phyloP scores from a whole-genome alignment of 35 echinoderm and acorn worm species.

The Heliocidaris erythrogramma region DNA sequence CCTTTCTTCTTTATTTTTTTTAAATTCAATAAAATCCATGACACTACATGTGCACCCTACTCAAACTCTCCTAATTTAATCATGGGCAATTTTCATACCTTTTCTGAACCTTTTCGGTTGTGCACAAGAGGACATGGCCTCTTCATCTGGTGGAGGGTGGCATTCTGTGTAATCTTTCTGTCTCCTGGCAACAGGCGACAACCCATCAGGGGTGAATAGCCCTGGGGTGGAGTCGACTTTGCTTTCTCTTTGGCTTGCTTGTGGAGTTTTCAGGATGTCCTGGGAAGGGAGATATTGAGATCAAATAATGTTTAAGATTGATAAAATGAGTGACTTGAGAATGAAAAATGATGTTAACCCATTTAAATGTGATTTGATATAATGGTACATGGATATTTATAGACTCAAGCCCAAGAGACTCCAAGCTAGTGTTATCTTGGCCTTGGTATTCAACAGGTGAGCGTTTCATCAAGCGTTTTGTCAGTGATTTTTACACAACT shows the following conservation, averaged over 20 bases:
- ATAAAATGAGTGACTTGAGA: too few relatives aligned
- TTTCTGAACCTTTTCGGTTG: conserved; percentile 15
- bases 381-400: too few relatives aligned
- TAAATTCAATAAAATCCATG: not conserved
- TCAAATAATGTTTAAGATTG: not conserved
- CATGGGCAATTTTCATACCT: not conserved
- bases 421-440: too few relatives aligned
- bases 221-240: not conserved
- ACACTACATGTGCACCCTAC: not conserved
- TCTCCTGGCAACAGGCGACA: not conserved
- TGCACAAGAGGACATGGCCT: not conserved
- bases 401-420: too few relatives aligned
- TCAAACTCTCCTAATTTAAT: not conserved
- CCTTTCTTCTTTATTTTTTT: too few relatives aligned
- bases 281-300: not conserved
- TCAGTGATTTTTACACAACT: too few relatives aligned
- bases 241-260: too few relatives aligned
- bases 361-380: too few relatives aligned
- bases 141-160: not conserved
- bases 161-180: not conserved
- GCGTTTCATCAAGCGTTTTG: too few relatives aligned
- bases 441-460: too few relatives aligned
- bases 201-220: conserved; percentile 37
- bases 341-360: too few relatives aligned
- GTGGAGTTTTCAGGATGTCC: conserved; percentile 4